These are phyloP conservation scores for Notodonta ziczac DNA, from an alignment of 2,888 invertebrate species.

Conservation along the genomic window DNA sequence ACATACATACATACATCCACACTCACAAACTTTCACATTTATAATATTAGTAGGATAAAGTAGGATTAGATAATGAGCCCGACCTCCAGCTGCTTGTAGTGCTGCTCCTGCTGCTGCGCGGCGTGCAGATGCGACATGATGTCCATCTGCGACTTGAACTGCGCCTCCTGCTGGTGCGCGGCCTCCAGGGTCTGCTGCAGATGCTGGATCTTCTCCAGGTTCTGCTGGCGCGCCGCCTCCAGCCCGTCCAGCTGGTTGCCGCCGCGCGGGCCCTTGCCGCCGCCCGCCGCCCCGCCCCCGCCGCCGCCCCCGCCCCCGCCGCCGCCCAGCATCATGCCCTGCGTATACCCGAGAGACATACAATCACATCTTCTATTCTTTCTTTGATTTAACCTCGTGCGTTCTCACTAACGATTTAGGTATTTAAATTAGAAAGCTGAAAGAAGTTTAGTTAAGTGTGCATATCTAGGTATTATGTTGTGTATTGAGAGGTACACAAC, in stretches of 20 bases:
- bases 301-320: slow-evolving; percentile 59
- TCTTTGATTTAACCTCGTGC: no score
- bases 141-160: slow-evolving; percentile 91
- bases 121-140: slow-evolving; percentile 89
- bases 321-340: slow-evolving; percentile 75
- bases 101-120: slow-evolving; percentile 92
- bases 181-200: slow-evolving; percentile 91
- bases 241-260: slow-evolving; percentile 82
- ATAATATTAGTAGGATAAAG: no score
- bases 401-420: no score
- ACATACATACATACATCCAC: no score
- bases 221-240: slow-evolving; percentile 90
- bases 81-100: slow-evolving; percentile 90
- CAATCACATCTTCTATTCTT: neutral
- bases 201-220: slow-evolving; percentile 90
- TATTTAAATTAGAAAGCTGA: no score
- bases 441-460: no score
- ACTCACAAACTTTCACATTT: no score
- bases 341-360: slow-evolving; percentile 7
- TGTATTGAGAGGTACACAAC: no score
- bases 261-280: slow-evolving; percentile 64
- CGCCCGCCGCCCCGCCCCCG: slow-evolving; percentile 41
- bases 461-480: no score
- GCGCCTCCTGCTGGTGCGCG: slow-evolving; percentile 89
- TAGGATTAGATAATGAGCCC: no score